These are phyloP conservation scores for Carassius auratus DNA, from an alignment of 2,113 vertebrate species.

Conservation along the genomic window DNA sequence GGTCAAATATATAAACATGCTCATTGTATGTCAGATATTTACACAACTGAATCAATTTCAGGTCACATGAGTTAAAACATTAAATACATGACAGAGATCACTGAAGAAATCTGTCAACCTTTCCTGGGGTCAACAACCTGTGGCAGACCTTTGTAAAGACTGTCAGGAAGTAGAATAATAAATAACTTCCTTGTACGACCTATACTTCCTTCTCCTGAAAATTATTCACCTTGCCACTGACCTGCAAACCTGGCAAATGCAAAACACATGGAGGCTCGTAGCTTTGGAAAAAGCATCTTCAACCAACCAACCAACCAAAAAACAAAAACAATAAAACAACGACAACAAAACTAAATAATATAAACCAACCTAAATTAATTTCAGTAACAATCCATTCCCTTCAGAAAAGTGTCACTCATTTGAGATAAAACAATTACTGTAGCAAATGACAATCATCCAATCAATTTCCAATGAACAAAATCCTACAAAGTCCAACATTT, in stretches of 20 bases:
- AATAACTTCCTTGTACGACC: conserved; percentile 24
- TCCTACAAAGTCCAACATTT: background rate
- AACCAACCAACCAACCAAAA: background rate
- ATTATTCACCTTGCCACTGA: background rate
- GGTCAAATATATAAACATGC: background rate
- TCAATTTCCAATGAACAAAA: background rate
- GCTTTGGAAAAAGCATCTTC: no score
- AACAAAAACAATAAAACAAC: background rate
- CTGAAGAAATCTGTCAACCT: background rate
- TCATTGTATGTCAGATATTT: no score
- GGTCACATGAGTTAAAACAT: background rate
- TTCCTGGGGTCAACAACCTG: background rate
- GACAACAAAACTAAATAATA: background rate
- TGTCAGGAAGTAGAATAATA: conserved; percentile 19
- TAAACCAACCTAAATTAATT: background rate
- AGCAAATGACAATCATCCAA: background rate
- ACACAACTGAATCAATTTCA: background rate
- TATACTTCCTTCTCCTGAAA: background rate
- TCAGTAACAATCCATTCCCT: no score
- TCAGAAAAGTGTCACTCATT: no score
- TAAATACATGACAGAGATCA: background rate
- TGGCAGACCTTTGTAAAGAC: conserved; percentile 24
- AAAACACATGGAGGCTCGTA: background rate
- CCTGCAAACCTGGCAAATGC: background rate
- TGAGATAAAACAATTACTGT: background rate